These are phyloP conservation scores for Siphamia tubifer DNA, from an alignment of 2,113 vertebrate genomes.

Conservation along the genomic window DNA sequence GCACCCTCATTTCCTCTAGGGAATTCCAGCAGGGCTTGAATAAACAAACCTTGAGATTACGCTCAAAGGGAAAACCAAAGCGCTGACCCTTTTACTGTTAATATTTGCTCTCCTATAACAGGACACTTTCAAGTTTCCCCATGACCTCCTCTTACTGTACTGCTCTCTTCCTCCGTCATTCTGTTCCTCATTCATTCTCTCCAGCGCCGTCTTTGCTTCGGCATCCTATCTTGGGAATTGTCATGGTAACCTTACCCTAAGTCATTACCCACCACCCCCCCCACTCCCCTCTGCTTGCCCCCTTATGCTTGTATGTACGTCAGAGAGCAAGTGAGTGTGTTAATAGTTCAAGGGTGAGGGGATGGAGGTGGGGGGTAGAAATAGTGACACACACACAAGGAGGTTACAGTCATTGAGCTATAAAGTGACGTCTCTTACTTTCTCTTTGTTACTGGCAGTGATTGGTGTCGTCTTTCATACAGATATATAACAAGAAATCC, in stretches of 20 bases:
- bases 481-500: conserved; percentile 37
- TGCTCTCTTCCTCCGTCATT: conserved; percentile 29
- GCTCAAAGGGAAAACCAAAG: conserved; percentile 57
- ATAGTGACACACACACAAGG: conserved; percentile 72
- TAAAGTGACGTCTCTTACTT: conserved; percentile 78
- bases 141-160: conserved; percentile 20
- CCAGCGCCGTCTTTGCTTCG: neutral
- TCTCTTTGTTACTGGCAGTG: conserved; percentile 52
- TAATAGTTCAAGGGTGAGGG: conserved; percentile 47
- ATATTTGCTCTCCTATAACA: conserved; percentile 75
- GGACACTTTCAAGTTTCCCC: conserved; percentile 65
- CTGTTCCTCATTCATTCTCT: conserved; percentile 29
- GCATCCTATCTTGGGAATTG: conserved; percentile 38
- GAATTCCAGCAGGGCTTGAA: conserved; percentile 70
- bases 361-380: conserved; percentile 36
- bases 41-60: conserved; percentile 61
- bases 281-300: conserved; percentile 1
- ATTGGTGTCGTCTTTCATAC: conserved; percentile 35
- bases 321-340: conserved; percentile 78
- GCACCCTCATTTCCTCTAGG: conserved; percentile 74
- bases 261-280: neutral
- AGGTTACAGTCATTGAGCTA: conserved; percentile 66
- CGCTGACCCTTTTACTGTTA: conserved; percentile 60
- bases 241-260: conserved; percentile 48
- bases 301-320: conserved; percentile 64